Conservation (phyloP, 1,140 invertebrate genomes). For the Plutomurus gul region DNA sequence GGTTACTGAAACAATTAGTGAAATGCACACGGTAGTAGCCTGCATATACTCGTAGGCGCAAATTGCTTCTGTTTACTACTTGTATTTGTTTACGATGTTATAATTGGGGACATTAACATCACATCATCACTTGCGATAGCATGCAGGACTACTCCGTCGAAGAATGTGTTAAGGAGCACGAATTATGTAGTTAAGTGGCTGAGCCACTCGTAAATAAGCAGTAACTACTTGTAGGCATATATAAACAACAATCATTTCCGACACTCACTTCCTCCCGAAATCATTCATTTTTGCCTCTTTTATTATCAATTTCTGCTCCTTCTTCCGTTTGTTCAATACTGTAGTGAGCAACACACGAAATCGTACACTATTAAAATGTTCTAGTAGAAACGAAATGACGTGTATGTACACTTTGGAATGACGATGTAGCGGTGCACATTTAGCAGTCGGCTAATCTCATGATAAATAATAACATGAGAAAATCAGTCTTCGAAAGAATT, state of each 20-base stretch:
- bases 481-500: neutral
- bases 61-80: neutral
- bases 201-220: neutral
- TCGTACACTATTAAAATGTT: too few relatives aligned
- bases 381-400: too few relatives aligned
- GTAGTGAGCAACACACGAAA: too few relatives aligned
- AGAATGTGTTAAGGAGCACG: neutral
- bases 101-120: neutral
- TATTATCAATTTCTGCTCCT: too few relatives aligned
- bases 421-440: too few relatives aligned
- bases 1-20: neutral
- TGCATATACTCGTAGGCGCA: neutral
- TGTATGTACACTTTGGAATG: too few relatives aligned
- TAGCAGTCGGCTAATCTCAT: neutral
- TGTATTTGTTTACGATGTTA: neutral
- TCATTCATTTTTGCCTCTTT: too few relatives aligned
- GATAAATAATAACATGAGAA: neutral
- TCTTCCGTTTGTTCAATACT: too few relatives aligned
- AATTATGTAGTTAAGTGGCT: neutral
- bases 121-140: neutral
- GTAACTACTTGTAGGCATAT: neutral
- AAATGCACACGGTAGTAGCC: too few relatives aligned
- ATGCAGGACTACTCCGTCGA: neutral
- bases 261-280: neutral
- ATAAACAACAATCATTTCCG: neutral